Conservation (phyloP, 2,888 invertebrate genomes). For the Dicranocentrus wangi region DNA sequence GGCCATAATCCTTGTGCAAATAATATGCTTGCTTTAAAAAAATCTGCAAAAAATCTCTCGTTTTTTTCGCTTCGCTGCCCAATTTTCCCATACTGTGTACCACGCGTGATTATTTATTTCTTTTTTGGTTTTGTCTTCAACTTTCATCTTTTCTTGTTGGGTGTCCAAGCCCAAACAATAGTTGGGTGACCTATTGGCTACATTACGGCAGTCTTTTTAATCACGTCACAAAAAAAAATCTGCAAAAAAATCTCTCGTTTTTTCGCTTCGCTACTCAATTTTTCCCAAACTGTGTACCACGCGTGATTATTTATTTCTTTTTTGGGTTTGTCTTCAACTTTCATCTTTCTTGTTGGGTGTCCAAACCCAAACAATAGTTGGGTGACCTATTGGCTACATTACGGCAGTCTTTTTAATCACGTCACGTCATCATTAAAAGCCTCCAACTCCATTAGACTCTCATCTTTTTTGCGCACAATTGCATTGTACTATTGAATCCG, state of each 20-base stretch:
- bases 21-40: not conserved
- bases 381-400: constrained; percentile 39
- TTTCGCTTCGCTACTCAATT: no score
- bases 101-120: no score
- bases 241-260: no score
- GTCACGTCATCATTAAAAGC: constrained; percentile 49
- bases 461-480: not conserved
- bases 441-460: not conserved
- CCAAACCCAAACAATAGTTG: not conserved
- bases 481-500: constrained; percentile 17
- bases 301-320: no score
- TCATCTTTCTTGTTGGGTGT: constrained; percentile 23
- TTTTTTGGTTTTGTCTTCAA: not conserved
- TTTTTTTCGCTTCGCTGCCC: no score
- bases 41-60: no score
- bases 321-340: not conserved
- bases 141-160: constrained; percentile 6
- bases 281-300: no score
- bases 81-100: no score
- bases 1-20: constrained; percentile 18
- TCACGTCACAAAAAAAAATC: no score
- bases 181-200: constrained; percentile 37
- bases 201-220: constrained; percentile 37
- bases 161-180: constrained; percentile 19
- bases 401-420: constrained; percentile 49